Evolutionary conservation across 2,888 invertebrate species (phyloP).

Genomic region (Diarsia dahlii): DNA sequence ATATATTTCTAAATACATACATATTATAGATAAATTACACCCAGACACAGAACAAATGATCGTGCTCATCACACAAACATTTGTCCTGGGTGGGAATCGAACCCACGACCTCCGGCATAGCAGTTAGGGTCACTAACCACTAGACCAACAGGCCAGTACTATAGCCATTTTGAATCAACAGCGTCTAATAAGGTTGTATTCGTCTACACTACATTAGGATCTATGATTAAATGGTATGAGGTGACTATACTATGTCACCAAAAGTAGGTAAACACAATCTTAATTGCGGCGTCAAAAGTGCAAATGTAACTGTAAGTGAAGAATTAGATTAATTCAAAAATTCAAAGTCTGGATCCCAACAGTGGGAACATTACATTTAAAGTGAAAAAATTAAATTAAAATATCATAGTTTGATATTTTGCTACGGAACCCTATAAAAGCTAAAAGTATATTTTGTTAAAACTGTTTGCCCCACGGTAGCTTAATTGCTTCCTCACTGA

Average conservation of each 20-base stretch:
- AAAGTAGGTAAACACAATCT: background rate
- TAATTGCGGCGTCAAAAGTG: background rate
- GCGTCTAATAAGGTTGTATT: background rate
- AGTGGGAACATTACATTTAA: background rate
- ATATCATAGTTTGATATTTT: background rate
- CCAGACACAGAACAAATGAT: no score
- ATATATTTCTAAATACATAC: no score
- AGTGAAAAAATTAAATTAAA: background rate
- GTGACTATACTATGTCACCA: no score
- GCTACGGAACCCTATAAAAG: conserved; percentile 2
- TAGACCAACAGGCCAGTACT: no score
- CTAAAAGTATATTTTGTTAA: conserved; percentile 23
- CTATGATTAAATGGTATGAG: background rate
- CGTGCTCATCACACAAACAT: no score
- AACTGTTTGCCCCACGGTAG: conserved; percentile 19
- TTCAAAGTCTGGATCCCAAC: background rate
- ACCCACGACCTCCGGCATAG: no score
- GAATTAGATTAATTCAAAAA: background rate
- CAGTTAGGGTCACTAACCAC: no score
- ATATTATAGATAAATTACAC: no score
- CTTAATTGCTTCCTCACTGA: conserved; percentile 48
- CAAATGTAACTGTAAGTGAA: background rate
- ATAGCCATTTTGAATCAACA: background rate
- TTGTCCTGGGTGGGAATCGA: no score
- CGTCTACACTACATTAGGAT: background rate